phyloP scores from a whole-genome alignment of 2,113 vertebrate genomes.

The Tricholaema leucomelas region DNA sequence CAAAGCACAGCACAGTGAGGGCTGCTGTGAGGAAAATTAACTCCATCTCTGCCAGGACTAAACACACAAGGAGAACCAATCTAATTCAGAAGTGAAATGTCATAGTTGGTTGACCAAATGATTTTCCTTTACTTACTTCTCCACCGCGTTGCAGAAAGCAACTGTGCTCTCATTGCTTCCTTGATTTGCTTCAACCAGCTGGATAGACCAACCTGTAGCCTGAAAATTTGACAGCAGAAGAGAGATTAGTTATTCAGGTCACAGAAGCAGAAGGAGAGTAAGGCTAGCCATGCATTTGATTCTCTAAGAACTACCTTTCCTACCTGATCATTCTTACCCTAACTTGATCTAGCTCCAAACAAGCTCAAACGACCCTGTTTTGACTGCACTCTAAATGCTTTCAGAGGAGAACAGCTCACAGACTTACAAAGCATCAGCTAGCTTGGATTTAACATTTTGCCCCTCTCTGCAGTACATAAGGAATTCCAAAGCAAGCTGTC shows the following conservation, averaged over 20 bases:
- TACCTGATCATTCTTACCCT: background rate
- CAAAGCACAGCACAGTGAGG: background rate
- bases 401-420: background rate
- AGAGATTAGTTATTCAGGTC: slow-evolving; percentile 27
- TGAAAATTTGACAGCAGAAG: slow-evolving; percentile 28
- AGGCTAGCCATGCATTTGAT: background rate
- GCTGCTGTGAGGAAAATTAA: background rate
- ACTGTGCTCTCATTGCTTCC: slow-evolving; percentile 38
- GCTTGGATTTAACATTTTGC: background rate
- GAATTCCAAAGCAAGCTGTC: background rate
- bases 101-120: background rate
- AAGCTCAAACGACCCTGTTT: background rate
- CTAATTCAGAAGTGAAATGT: background rate
- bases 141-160: slow-evolving; percentile 64
- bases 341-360: background rate
- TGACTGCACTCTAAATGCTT: background rate
- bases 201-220: slow-evolving; percentile 50
- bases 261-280: background rate
- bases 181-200: slow-evolving; percentile 53
- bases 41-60: background rate
- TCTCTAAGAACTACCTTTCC: background rate
- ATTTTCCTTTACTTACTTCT: slow-evolving; percentile 65
- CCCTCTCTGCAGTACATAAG: background rate
- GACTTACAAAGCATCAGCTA: background rate
- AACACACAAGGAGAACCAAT: background rate